Percentiles rank a stretch among this genome's conserved stretches.
Evolutionary conservation across 1,140 invertebrate species (phyloP).

Genomic region (Scaptomyza graminum): DNA sequence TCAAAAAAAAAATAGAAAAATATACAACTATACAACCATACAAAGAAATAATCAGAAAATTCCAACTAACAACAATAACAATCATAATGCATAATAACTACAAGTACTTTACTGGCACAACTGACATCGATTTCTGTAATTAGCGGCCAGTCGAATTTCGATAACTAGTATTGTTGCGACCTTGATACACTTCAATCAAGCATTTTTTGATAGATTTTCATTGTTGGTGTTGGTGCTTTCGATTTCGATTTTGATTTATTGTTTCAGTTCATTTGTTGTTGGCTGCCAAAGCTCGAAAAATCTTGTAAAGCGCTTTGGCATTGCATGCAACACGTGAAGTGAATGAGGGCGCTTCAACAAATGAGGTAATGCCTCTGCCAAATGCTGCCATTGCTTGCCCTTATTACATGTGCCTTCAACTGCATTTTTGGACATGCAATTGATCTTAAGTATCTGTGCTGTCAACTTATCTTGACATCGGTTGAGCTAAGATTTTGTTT

Average conservation of each 20-base stretch:
- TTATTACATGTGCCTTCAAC: background rate
- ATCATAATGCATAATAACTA: conserved; percentile 64
- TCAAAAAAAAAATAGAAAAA: conserved; percentile 47
- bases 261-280: conserved; percentile 27
- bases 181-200: conserved; percentile 81
- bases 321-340: conserved; percentile 56
- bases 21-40: background rate
- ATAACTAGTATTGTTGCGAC: conserved; percentile 35
- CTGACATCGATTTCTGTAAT: conserved; percentile 62
- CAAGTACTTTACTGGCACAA: conserved; percentile 61
- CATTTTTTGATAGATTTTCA: conserved; percentile 74
- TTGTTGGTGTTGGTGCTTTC: conserved; percentile 37
- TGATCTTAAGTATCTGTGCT: conserved; percentile 9
- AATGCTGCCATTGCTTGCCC: conserved; percentile 8
- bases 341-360: background rate
- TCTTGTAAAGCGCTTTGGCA: conserved; percentile 48
- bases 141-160: conserved; percentile 55
- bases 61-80: conserved; percentile 36
- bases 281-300: conserved; percentile 8
- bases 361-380: conserved; percentile 22
- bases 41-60: conserved; percentile 10
- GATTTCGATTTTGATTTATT: conserved; percentile 52
- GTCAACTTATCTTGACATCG: conserved; percentile 19
- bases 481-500: background rate
- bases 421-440: conserved; percentile 17